phyloP scores from a whole-genome alignment of 2,888 invertebrate species.

The Epistrophella euchroma region DNA sequence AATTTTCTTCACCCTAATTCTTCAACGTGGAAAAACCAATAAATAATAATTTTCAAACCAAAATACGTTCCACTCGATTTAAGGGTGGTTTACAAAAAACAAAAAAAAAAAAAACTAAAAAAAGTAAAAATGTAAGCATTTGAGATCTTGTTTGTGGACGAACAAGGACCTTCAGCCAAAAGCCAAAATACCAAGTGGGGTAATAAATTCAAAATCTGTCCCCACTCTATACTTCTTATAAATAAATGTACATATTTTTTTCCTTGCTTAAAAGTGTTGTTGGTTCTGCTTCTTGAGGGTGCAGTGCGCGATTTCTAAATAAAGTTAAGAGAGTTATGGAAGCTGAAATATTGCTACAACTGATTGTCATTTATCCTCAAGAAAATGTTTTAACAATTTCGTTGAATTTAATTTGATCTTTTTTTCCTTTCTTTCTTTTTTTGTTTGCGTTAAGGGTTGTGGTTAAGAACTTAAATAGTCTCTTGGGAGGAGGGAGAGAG shows the following conservation, averaged over 20 bases:
- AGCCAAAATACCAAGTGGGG: constrained; percentile 61
- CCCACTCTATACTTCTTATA: constrained; percentile 27
- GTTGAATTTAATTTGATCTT: constrained; percentile 48
- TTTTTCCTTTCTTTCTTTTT: background rate
- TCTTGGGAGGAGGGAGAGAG: constrained; percentile 6
- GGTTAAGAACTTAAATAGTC: constrained; percentile 23
- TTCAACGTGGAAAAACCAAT: constrained; percentile 54
- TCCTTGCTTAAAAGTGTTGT: background rate
- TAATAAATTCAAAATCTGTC: constrained; percentile 73
- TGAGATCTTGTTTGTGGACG: constrained; percentile 21
- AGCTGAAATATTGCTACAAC: constrained; percentile 45
- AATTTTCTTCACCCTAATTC: constrained; percentile 30
- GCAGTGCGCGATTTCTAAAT: constrained; percentile 31
- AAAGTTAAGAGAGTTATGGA: constrained; percentile 45
- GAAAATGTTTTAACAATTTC: constrained; percentile 46
- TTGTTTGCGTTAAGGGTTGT: background rate
- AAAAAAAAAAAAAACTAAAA: background rate
- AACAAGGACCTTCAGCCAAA: constrained; percentile 39
- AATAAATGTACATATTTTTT: background rate
- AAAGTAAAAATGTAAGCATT: background rate
- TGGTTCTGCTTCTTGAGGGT: constrained; percentile 35
- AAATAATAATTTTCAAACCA: constrained; percentile 73
- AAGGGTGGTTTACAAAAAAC: constrained; percentile 57
- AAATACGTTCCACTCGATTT: constrained; percentile 74
- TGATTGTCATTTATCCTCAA: constrained; percentile 48